Evolutionary conservation across 2,888 invertebrate genomes (phyloP).

Genomic region (Rhopalosiphum nymphaeae): DNA sequence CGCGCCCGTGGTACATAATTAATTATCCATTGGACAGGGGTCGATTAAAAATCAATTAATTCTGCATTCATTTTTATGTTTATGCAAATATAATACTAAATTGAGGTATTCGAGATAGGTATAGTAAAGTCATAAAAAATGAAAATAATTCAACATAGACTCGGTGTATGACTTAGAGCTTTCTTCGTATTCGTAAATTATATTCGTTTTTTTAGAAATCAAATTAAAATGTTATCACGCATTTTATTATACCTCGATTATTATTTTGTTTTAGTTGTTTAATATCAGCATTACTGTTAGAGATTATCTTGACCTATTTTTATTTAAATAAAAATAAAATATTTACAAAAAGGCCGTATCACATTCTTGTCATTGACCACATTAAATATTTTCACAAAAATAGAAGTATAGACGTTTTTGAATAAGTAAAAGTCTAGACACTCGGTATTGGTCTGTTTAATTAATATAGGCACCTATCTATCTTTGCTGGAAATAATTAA

Average conservation of each 20-base stretch:
- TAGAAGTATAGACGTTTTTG: not conserved
- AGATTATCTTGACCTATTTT: not conserved
- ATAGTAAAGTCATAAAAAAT: not conserved
- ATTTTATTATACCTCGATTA: not conserved
- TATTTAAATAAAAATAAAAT: not conserved
- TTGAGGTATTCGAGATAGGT: not conserved
- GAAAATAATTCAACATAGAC: not conserved
- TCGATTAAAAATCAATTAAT: conserved; percentile 3
- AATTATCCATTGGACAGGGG: not conserved
- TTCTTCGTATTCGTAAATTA: not conserved
- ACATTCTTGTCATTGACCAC: not conserved
- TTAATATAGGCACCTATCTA: not conserved
- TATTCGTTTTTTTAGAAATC: not conserved
- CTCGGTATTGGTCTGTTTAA: not conserved
- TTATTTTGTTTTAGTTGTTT: not conserved
- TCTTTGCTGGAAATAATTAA: not conserved
- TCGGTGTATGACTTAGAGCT: not conserved
- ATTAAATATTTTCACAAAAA: not conserved
- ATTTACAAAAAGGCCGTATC: not conserved
- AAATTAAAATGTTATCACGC: not conserved
- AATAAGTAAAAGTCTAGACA: not conserved
- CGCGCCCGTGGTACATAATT: not conserved
- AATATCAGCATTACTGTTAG: not conserved
- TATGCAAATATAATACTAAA: not conserved
- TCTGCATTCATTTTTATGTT: not conserved